A percentile compares a stretch with the other conserved stretches of the same genome.
phyloP scores from a whole-genome alignment of 2,113 vertebrate species.

The Dromaius novaehollandiae region DNA sequence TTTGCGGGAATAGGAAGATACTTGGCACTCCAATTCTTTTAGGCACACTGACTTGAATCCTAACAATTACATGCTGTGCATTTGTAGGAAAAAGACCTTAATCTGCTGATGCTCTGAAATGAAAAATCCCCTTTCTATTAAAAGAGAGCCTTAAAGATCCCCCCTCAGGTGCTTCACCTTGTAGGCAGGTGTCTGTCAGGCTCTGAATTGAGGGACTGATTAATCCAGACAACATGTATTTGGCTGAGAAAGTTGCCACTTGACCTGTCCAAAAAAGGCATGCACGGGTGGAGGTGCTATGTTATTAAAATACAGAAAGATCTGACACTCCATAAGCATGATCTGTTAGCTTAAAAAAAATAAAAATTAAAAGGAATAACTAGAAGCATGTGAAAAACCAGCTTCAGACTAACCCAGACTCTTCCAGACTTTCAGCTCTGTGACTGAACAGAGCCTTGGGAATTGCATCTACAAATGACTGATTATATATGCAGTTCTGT shows the following conservation, averaged over 20 bases:
- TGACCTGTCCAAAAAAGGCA: constrained; percentile 39
- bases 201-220: background rate
- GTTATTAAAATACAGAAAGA: constrained; percentile 7
- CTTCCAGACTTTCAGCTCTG: background rate
- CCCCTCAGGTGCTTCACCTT: background rate
- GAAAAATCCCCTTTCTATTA: background rate
- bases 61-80: background rate
- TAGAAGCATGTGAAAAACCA: constrained; percentile 30
- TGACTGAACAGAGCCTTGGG: constrained; percentile 18
- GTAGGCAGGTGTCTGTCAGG: background rate
- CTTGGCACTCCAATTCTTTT: background rate
- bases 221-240: background rate
- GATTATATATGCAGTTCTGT: constrained; percentile 56
- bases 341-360: constrained; percentile 4
- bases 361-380: constrained; percentile 42
- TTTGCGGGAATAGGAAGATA: background rate
- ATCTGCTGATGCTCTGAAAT: background rate
- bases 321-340: constrained; percentile 19
- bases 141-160: background rate
- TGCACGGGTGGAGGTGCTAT: background rate
- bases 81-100: background rate
- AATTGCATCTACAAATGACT: constrained; percentile 33
- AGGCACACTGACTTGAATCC: background rate
- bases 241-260: constrained; percentile 6
- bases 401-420: constrained; percentile 25